Base-by-base conservation (phyloP, 2,113 vertebrate species). In the Hippocampus zosterae region DNA sequence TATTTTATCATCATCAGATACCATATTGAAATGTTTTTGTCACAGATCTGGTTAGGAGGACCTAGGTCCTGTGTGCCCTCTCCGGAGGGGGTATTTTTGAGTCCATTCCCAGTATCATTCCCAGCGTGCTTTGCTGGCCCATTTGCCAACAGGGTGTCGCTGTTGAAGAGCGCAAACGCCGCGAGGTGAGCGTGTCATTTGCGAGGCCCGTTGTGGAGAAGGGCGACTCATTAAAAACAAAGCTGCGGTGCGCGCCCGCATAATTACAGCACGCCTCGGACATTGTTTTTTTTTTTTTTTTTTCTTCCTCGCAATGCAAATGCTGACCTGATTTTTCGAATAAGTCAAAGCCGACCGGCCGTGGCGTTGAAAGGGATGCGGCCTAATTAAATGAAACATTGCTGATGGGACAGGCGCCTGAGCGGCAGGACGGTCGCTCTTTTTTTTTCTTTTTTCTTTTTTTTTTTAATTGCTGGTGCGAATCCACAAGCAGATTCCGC, bases 251-350 rank as follows among this genome's bases (percentile, higher is more conserved):
- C 65, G 41, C 33, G 6, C 59, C 70, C 76, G 68, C 74, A 67
- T 84, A 88, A 86, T 88, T 84, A 74, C 75, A 85, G 75, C 84
- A 81, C 68, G 78, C 80, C 65, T 78, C 11, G 76, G 74, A 76
- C 33, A 37, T 37, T 37, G 33, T 37, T 37, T 84, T 85, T 79
- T 71, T 61, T 37, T n/a, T n/a, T 60, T 60, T 29, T 42, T 64
- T 42, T 42, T 25, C 9, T 12, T 2, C 41, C 74, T 78, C 80
- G 62, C 61, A 72, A 84, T 77, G 71, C 79, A 68, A 70, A 83
- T 53, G 68, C 75, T 88, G 87, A 86, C 89, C 89, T 89, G 84
- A 72, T 91, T 89, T 77, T 57, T 71, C 73, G 91, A 88, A 91
- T 88, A 65, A 75, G 81, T 86, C 77, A 72, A 56, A 25, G 81